Evolutionary conservation across 2,888 invertebrate genomes (phyloP), one percentile per base, ranked within the genome.

Genomic region (Linnaemya vulpina): DNA sequence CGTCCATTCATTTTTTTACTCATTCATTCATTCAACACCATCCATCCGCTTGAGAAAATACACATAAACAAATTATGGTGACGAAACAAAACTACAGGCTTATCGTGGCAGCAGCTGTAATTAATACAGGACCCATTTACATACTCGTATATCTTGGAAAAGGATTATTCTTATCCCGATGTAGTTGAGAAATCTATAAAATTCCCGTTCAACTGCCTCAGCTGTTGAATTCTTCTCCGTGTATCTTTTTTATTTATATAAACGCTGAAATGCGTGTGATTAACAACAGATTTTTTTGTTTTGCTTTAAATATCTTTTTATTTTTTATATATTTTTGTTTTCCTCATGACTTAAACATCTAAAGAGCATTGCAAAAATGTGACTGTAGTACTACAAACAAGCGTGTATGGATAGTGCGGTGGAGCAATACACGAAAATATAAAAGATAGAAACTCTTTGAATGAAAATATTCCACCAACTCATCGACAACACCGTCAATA

Each of bases 311-410:
- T 79, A 7, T 79, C 3, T 43, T 58, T 79, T 17, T 67, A 10
- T 67, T 51, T 65, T 73, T 2, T 53, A 51, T 30, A 30, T 3
- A 35, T 58, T 79, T 17, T 67, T 10, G 51, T 60, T 65, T 65
- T 2, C 46, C 51, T 40, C 65, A 77, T 35, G 60, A 58, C 35
- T 51, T 60, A 11, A 10, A 73, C 46, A 70, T 17, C 43, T 40
- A 58, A 71, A 70, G 70, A 67, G 38, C 38, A 73, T 71, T 73
- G 76, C 60, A 76, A 79, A 75, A 49, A 55, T 73, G 51, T 43
- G n/a, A 30, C 51, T 30, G 20, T 51, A 74, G 40, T 17, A 60
- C 46, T 43, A 58, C 13, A 8, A 49, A 73, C 38, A 17, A 49
- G 30, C 58, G 65, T 55, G 53, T 73, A n/a, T n/a, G n/a, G n/a